Base-by-base conservation (phyloP, 2,113 vertebrate genomes). In the Oenanthe oenanthe region DNA sequence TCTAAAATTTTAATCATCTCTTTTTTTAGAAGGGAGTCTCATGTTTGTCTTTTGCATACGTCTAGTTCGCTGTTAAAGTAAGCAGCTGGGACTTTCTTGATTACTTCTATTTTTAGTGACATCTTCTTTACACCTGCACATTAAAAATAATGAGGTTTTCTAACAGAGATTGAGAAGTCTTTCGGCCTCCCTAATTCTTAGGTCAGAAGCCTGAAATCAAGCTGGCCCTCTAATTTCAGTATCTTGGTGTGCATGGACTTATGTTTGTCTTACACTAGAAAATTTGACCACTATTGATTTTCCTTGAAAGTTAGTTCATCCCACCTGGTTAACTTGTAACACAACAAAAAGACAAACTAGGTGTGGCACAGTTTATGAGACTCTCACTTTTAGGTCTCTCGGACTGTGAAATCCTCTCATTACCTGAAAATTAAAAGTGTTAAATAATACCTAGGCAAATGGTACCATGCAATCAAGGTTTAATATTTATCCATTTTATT, bases 1-100 rank as follows among this genome's bases (percentile, higher is more conserved):
- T 92, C 85, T 94, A 92, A 97, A 95, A 95, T 96, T 95, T 96
- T 95, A 96, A 96, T 96, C 70, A 96, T 36, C 63, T 93, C 70
- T 92, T 94, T 95, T 95, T 96, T 94, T 94, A 94, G 95, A 92
- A 88, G 31, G 82, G 82, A 88, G 67, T 94, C 88, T 97, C 56
- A 43, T 94, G 88, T 96, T 93, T 93, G 94, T 70, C 94, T 90
- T 94, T 92, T 90, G 88, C 91, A 77, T 96, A 76, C 12, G 9
- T 94, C 91, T 96, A 90, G 82, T 90, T 92, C 17, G 34, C 92
- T 83, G 51, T 92, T 94, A n/a, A 93, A 97, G 63, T 83, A 82
- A 95, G 88, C 93, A 93, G 73, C 92, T 96, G 96, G 80, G 93
- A 72, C 76, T 89, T 85, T 91, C 65, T 81, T 92, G 91, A 95